phyloP scores from a whole-genome alignment of 2,113 vertebrate genomes.

The Notarius quadriscutis region DNA sequence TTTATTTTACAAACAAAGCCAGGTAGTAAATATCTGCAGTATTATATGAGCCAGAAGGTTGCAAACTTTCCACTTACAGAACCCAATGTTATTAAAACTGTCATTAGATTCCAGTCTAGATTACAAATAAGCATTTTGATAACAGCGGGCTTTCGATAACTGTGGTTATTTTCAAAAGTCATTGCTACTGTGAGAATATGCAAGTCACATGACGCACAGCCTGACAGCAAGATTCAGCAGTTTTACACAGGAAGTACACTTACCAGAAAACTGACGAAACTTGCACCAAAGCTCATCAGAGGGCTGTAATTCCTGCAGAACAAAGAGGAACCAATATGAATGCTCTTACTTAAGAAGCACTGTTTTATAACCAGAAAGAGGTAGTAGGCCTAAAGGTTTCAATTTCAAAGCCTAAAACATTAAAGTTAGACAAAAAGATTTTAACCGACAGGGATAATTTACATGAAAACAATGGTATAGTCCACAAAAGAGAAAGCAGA shows the following conservation, averaged over 20 bases:
- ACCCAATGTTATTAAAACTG: background rate
- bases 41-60: background rate
- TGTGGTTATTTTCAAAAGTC: background rate
- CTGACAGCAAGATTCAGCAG: background rate
- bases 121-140: background rate
- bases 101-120: background rate
- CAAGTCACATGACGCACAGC: background rate
- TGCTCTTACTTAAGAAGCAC: background rate
- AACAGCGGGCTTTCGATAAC: background rate
- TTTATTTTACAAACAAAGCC: background rate
- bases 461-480: background rate
- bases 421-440: background rate
- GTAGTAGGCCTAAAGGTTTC: background rate
- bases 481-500: background rate
- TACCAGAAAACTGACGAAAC: slow-evolving; percentile 98
- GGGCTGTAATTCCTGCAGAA: slow-evolving; percentile 88
- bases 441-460: background rate
- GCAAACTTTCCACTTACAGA: background rate
- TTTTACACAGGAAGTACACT: slow-evolving; percentile 59
- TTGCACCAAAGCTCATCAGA: slow-evolving; percentile 97
- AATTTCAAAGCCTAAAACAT: background rate
- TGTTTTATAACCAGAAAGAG: background rate
- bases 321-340: slow-evolving; percentile 21
- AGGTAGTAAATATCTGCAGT: background rate
- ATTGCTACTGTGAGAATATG: background rate